Base-by-base conservation (phyloP, 2,113 vertebrate species). In the Forbesichthys papilliferus region DNA sequence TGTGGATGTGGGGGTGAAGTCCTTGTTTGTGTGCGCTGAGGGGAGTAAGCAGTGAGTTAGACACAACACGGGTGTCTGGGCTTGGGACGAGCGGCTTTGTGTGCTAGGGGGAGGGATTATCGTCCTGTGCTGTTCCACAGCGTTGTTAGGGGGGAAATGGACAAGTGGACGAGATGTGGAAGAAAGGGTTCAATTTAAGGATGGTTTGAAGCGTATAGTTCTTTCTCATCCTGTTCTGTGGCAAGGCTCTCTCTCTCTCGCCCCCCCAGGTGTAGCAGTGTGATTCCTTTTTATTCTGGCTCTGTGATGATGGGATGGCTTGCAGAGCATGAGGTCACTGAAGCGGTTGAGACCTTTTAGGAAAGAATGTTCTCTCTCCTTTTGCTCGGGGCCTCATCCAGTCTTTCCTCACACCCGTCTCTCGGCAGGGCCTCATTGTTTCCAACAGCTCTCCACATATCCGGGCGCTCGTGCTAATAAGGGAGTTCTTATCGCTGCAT, bases 41-140 rank as follows among this genome's bases (percentile, higher is more conserved):
- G 80, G 86, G 69, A 73, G 78, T 89, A 86, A 87, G 86, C 64
- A 71, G 74, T 82, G 84, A 64, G 82, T 89, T 88, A 89, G 89
- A 88, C 89, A 90, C 85, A 92, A 90, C 89, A 90, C 27, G 71
- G 73, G 67, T 64, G 81, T 77, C 81, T 83, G 71, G 64, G 71
- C 68, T 74, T 52, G 54, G 78, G 65, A 73, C 71, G 77, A 70
- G 48, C 36, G 80, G 68, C 72, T 81, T 68, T 80, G 77, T 77
- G 62, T 73, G 48, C 63, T 58, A 65, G 47, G 65, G 69, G 72
- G 72, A 12, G 20, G 58, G 55, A 68, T 60, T 73, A 76, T 78
- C 58, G 73, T 80, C 82, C 58, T 67, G 70, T 58, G 71, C 14
- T 12, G 11, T 68, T 80, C 78, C 74, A 56, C 64, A 70, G 67